phyloP scores from a whole-genome alignment of 1,140 invertebrate species.

The Parapsyche elsis region DNA sequence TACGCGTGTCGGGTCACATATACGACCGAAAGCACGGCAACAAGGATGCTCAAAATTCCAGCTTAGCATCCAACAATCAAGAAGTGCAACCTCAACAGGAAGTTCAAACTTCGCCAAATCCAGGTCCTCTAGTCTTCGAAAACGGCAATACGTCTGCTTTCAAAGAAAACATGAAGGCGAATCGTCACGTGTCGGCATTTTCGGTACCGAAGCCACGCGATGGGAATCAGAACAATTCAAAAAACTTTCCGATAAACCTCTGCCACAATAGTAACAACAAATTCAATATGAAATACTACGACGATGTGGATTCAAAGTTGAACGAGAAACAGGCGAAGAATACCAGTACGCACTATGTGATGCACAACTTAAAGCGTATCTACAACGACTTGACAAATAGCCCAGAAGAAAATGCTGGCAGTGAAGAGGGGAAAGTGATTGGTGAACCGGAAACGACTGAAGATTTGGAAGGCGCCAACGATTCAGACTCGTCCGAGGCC shows the following conservation, averaged over 20 bases:
- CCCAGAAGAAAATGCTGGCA: constrained; percentile 38
- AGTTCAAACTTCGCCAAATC: constrained; percentile 57
- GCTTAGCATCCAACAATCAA: constrained; percentile 50
- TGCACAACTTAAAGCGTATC: constrained; percentile 67
- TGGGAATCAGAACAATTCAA: neutral
- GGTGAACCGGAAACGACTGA: constrained; percentile 59
- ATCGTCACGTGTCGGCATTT: constrained; percentile 73
- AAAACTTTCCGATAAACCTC: constrained; percentile 47
- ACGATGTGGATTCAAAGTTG: constrained; percentile 48
- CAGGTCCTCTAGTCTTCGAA: constrained; percentile 49
- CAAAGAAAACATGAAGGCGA: constrained; percentile 62
- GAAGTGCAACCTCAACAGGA: constrained; percentile 42
- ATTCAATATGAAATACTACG: constrained; percentile 54
- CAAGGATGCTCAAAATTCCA: constrained; percentile 56
- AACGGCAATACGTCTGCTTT: constrained; percentile 51
- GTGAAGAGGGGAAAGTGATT: constrained; percentile 55
- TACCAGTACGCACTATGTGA: constrained; percentile 67
- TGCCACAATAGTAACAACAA: constrained; percentile 46
- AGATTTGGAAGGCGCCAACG: constrained; percentile 54
- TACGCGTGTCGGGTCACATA: constrained; percentile 82
- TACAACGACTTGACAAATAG: constrained; percentile 64
- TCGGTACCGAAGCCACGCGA: constrained; percentile 69
- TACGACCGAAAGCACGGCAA: constrained; percentile 76
- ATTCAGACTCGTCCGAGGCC: constrained; percentile 52
- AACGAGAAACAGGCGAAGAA: constrained; percentile 50